Percentiles rank a stretch among this genome's conserved stretches.
These are phyloP conservation scores for Leptopilina drosophilae DNA, from an alignment of 2,888 invertebrate genomes.

Conservation along the genomic window DNA sequence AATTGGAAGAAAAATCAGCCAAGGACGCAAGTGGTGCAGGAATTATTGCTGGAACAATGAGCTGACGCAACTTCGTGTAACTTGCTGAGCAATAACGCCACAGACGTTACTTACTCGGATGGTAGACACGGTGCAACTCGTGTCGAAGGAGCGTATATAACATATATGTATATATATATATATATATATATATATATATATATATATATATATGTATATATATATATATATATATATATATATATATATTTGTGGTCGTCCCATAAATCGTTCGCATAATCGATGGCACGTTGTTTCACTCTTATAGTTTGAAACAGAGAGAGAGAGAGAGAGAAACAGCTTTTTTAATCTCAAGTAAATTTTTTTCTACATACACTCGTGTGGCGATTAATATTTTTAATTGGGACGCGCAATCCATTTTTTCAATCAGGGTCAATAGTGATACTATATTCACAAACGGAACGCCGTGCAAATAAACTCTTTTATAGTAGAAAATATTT, in stretches of 20 bases:
- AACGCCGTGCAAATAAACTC: slow-evolving; percentile 9
- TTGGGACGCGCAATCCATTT: slow-evolving; percentile 46
- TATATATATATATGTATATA: too few relatives aligned
- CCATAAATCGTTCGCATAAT: slow-evolving; percentile 56
- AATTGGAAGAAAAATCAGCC: slow-evolving; percentile 50
- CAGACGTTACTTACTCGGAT: slow-evolving; percentile 48
- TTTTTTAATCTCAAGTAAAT: slow-evolving; percentile 40
- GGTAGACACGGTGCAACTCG: slow-evolving; percentile 43
- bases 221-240: too few relatives aligned
- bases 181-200: too few relatives aligned
- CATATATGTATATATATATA: background rate
- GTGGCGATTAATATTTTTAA: slow-evolving; percentile 57
- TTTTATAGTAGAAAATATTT: slow-evolving; percentile 19
- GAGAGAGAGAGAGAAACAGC: background rate
- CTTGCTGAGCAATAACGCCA: slow-evolving; percentile 53
- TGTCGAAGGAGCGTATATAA: slow-evolving; percentile 47
- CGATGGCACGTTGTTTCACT: slow-evolving; percentile 45
- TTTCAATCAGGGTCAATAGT: slow-evolving; percentile 28
- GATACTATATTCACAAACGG: background rate
- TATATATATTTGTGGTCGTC: slow-evolving; percentile 51
- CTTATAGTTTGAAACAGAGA: background rate
- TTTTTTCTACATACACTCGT: slow-evolving; percentile 53
- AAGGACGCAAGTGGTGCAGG: slow-evolving; percentile 59
- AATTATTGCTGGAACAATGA: slow-evolving; percentile 65
- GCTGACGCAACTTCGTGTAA: slow-evolving; percentile 60